Base-by-base conservation (phyloP, 2,113 vertebrate species). In the Phyllopteryx taeniolatus region DNA sequence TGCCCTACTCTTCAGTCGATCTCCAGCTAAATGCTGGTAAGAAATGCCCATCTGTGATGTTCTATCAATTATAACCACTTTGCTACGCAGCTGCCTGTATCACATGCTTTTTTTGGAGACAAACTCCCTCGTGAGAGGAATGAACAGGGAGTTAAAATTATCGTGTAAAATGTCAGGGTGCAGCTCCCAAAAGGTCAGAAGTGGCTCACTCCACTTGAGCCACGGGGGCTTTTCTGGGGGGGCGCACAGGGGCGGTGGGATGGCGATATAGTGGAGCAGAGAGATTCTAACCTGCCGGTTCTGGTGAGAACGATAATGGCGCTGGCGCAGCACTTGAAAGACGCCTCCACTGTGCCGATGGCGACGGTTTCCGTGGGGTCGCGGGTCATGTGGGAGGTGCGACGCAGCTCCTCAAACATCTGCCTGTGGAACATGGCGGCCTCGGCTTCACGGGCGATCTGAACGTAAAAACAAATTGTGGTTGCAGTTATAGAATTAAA, bases 371-470 rank as follows among this genome's bases (percentile, higher is more conserved):
- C 98, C 33, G 96, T 96, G 90, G 96, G 96, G 88, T 99, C 98
- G 15, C 94, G 95, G 83, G 97, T 99, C 90, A 99, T 91, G 78
- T 96, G 93, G 43, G 94, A 91, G 86, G 94, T 91, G 56, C 96
- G 96, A n/a, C 97, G 94, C 81, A 99, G 94, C 79, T 99, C 98
- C 91, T 99, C 97, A 56, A 99, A 99, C 90, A 97, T 91, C 82
- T 99, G 96, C 92, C 96, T 95, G 93, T 99, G 98, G 93, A 93
- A 98, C 94, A 95, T 97, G 89, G 97, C 96, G 17, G 96, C 98
- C 91, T 99, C 97, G 61, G 97, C 98, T 91, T 99, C 98, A 71
- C 96, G 96, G 85, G 98, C 96, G 85, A 99, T 98, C 98, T 99
- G 76, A 78, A 62, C 19, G 20, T 8, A 10, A 35, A 68, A 64